Conservation (phyloP, 2,888 invertebrate genomes). For the Nasonovia ribisnigri region DNA sequence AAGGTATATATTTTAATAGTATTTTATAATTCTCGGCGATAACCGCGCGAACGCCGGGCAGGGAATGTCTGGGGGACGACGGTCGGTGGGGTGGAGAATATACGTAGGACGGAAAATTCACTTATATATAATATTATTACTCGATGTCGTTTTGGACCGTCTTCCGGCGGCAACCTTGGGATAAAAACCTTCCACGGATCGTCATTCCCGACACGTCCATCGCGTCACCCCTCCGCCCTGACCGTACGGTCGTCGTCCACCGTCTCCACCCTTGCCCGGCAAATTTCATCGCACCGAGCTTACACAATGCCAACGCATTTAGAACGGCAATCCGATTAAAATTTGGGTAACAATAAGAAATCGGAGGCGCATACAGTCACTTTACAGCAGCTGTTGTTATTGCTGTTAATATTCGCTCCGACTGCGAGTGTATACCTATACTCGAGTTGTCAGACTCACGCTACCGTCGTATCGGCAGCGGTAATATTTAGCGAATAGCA, state of each 20-base stretch:
- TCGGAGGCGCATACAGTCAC: not conserved
- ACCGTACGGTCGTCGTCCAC: not conserved
- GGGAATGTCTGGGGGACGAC: not conserved
- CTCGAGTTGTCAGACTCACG: not conserved
- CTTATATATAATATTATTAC: constrained; percentile 17
- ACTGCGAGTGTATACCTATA: not conserved
- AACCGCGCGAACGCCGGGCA: not conserved
- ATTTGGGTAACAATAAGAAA: constrained; percentile 34
- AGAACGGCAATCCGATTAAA: constrained; percentile 50
- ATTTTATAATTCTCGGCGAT: constrained; percentile 12
- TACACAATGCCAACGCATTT: constrained; percentile 40
- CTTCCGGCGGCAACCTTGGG: constrained; percentile 14
- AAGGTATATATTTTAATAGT: not conserved
- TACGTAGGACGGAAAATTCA: not conserved
- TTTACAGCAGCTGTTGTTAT: not conserved
- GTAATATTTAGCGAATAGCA: not conserved
- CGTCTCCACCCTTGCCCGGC: not conserved
- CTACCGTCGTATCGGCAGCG: not conserved
- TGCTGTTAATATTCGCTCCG: not conserved
- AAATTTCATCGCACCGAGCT: not conserved
- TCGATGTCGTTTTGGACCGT: constrained; percentile 16
- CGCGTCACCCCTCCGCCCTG: not conserved
- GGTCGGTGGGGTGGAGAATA: not conserved
- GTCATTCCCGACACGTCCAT: constrained; percentile 27
- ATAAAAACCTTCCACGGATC: not conserved